Base-by-base conservation (phyloP, 2,113 vertebrate genomes). In the Paramisgurnus dabryanus region DNA sequence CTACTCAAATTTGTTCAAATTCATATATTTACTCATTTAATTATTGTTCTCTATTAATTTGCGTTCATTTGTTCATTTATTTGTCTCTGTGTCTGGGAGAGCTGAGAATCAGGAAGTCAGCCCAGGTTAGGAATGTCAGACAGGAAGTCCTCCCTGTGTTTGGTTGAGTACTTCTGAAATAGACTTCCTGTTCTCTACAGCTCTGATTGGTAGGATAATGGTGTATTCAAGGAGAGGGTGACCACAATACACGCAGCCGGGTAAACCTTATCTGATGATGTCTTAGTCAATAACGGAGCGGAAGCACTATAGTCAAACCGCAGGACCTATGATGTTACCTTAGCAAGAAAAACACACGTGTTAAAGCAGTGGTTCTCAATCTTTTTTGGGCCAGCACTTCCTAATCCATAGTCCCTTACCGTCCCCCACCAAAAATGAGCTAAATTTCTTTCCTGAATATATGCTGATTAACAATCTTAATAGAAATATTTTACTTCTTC, bases 81-180 rank as follows among this genome's bases (percentile, higher is more conserved):
- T 34, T 34, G 27, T 67, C 68, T 72, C 22, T 17, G 12, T 76
- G 40, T 63, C 67, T 84, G 81, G 65, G 57, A 82, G 71, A 86
- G 71, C 81, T 53, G 18, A 47, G 83, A 84, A 86, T 68, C 89
- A 92, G 92, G 91, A 94, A 92, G 82, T 83, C 84, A 34, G 84
- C 85, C 84, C 84, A 84, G 88, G 89, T 90, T 88, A 92, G 92
- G 93, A 94, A 94, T 94, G 93, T 91, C 91, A 91, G 82, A 79
- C 89, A 92, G 93, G 93, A 94, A 94, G 88, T 90, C 80, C 89
- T 90, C 90, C 63, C 57, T 89, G 80, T 71, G 57, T 78, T 83
- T 69, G 65, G 67, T 65, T 41, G 85, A 78, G 77, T 82, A 76
- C 79, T 80, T 80, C 84, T 86, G 86, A 93, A 93, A 91, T 94